Conservation (phyloP, 2,113 vertebrate genomes). For the Colius striatus region DNA sequence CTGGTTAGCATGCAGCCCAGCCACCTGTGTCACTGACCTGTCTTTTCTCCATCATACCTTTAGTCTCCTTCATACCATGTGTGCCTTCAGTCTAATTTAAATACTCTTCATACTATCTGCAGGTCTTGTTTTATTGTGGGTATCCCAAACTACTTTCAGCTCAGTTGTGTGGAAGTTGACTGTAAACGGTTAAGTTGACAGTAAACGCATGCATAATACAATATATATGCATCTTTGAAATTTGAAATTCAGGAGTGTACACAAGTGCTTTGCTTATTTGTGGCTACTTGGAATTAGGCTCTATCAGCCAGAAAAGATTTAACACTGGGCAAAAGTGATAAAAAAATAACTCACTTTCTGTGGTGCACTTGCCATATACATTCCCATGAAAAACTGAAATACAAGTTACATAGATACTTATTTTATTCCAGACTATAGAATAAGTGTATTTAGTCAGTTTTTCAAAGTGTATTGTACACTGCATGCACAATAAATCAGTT, state of each 20-base stretch:
- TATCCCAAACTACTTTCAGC: neutral
- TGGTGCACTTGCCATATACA: conserved; percentile 41
- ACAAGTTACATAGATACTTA: conserved; percentile 68
- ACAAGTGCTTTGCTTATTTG: neutral
- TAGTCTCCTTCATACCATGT: neutral
- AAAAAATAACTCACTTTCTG: conserved; percentile 6
- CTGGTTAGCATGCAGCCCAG: neutral
- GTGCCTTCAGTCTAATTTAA: neutral
- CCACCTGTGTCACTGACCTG: neutral
- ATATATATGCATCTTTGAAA: neutral
- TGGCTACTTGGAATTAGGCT: neutral
- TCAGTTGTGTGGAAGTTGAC: neutral
- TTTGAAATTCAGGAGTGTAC: neutral
- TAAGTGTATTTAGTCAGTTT: conserved; percentile 71
- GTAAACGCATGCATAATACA: neutral
- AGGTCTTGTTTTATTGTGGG: neutral
- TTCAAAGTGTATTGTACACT: conserved; percentile 65
- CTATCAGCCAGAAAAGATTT: neutral
- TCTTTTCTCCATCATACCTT: neutral
- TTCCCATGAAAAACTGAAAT: conserved; percentile 72
- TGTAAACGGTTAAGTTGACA: neutral
- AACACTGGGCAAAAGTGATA: neutral
- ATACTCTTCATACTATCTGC: neutral
- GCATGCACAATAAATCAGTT: conserved; percentile 75
- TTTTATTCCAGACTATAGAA: conserved; percentile 70